Evolutionary conservation across 1,140 invertebrate genomes (phyloP).

Genomic region (Yoshiicerus persimilis): DNA sequence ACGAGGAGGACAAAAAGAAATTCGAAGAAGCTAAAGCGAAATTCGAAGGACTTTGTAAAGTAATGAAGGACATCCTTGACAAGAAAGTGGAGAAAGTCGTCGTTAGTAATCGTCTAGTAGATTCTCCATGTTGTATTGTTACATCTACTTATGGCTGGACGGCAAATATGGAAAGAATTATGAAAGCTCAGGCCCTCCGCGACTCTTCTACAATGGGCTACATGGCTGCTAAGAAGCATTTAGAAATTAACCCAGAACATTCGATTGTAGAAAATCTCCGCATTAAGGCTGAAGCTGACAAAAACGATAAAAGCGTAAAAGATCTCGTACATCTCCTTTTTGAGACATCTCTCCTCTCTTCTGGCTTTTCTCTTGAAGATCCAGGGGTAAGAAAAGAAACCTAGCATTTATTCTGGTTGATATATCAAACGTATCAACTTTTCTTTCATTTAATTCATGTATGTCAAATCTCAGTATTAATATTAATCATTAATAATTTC

Average conservation of each 20-base stretch:
- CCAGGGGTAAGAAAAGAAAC: slow-evolving; percentile 60
- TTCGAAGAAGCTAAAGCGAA: slow-evolving; percentile 92
- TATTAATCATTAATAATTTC: too few species aligned
- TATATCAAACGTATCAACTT: too few species aligned
- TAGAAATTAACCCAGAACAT: slow-evolving; percentile 98
- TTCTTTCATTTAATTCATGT: too few species aligned
- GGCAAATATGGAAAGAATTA: slow-evolving; percentile 99
- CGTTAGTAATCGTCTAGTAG: slow-evolving; percentile 87
- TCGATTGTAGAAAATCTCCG: slow-evolving; percentile 87
- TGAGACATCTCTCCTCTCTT: slow-evolving; percentile 86
- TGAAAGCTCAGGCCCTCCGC: slow-evolving; percentile 95
- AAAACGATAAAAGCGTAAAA: slow-evolving; percentile 96
- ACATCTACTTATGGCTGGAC: slow-evolving; percentile 99
- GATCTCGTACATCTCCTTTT: slow-evolving; percentile 89
- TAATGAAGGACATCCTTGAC: slow-evolving; percentile 97
- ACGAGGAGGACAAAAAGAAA: slow-evolving; percentile 96
- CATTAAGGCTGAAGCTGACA: slow-evolving; percentile 89
- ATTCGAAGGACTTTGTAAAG: slow-evolving; percentile 92
- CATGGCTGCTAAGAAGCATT: slow-evolving; percentile 95
- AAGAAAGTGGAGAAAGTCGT: slow-evolving; percentile 97
- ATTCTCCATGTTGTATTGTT: slow-evolving; percentile 98
- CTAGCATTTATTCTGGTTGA: too few species aligned
- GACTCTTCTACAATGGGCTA: slow-evolving; percentile 98
- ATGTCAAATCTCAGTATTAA: too few species aligned
- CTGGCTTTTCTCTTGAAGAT: slow-evolving; percentile 88